Conservation (phyloP, 1,140 invertebrate genomes). For the Rhopalosiphum maidis region DNA sequence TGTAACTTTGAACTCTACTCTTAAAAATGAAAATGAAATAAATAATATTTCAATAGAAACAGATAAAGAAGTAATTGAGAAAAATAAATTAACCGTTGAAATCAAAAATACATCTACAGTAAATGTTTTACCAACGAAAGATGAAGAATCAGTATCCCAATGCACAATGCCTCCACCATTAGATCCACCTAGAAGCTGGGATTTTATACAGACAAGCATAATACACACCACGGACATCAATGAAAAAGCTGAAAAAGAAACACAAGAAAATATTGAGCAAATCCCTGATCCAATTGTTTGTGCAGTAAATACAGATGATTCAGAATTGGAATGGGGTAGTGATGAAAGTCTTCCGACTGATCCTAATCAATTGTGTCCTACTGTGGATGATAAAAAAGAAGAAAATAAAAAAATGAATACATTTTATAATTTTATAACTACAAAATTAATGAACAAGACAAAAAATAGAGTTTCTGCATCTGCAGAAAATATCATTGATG, state of each 20-base stretch:
- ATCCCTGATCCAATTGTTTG: constrained; percentile 47
- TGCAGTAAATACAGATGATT: constrained; percentile 45
- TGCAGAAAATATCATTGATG: constrained; percentile 41
- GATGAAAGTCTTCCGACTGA: constrained; percentile 54
- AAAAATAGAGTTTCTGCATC: constrained; percentile 45
- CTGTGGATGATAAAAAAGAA: background rate
- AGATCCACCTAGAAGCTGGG: constrained; percentile 62
- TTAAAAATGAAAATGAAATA: background rate
- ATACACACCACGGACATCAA: constrained; percentile 59
- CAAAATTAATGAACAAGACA: constrained; percentile 37
- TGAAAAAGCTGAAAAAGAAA: constrained; percentile 23
- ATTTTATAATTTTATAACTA: constrained; percentile 50
- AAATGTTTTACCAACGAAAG: constrained; percentile 29
- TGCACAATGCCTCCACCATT: constrained; percentile 62
- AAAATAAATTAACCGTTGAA: constrained; percentile 16
- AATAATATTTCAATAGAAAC: background rate
- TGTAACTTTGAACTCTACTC: background rate
- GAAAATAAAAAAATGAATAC: constrained; percentile 36
- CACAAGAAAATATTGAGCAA: constrained; percentile 29
- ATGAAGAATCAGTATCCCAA: constrained; percentile 58
- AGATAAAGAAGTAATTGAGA: constrained; percentile 6
- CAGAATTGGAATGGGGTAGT: constrained; percentile 56
- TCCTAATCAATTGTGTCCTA: constrained; percentile 37
- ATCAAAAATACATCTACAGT: background rate
- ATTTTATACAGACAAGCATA: constrained; percentile 62